These are phyloP conservation scores for Salvelinus fontinalis DNA, from an alignment of 2,113 vertebrate species.

Conservation along the genomic window DNA sequence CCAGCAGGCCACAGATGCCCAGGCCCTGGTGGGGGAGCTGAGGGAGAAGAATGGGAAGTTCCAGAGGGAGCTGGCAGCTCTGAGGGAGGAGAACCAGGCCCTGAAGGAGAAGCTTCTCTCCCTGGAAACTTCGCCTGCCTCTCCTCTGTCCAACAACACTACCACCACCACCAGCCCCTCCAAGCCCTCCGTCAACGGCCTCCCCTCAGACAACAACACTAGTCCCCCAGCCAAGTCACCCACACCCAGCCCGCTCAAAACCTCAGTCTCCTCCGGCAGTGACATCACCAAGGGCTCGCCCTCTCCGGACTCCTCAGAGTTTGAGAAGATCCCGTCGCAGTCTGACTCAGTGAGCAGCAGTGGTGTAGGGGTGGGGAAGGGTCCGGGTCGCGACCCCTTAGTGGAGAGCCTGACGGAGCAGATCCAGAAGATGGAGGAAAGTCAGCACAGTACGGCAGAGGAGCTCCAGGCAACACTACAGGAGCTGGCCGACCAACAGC, in stretches of 20 bases:
- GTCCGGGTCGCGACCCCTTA: conserved; percentile 70
- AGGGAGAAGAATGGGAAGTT: conserved; percentile 87
- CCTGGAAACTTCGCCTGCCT: conserved; percentile 81
- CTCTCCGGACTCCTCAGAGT: conserved; percentile 87
- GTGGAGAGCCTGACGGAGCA: conserved; percentile 86
- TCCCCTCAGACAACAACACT: conserved; percentile 56
- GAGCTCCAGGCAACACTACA: conserved; percentile 95
- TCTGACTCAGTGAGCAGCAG: conserved; percentile 78
- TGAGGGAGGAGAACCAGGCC: conserved; percentile 86
- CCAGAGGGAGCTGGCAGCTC: conserved; percentile 82
- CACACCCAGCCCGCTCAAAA: conserved; percentile 62
- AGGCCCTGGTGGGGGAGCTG: conserved; percentile 78
- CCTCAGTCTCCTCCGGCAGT: conserved; percentile 82
- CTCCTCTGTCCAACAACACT: conserved; percentile 73
- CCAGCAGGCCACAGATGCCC: conserved; percentile 66
- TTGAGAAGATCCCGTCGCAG: conserved; percentile 87
- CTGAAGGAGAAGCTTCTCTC: conserved; percentile 86
- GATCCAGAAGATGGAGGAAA: conserved; percentile 96
- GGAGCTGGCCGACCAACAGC: conserved; percentile 93
- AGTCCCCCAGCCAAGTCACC: conserved; percentile 12
- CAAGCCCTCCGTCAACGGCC: conserved; percentile 58
- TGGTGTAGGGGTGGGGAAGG: conserved; percentile 52
- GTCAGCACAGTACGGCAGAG: conserved; percentile 91
- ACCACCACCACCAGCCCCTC: conserved; percentile 68
- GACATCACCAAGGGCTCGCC: conserved; percentile 87